Base-by-base conservation (phyloP, 2,888 invertebrate species). In the Therioaphis trifolii region DNA sequence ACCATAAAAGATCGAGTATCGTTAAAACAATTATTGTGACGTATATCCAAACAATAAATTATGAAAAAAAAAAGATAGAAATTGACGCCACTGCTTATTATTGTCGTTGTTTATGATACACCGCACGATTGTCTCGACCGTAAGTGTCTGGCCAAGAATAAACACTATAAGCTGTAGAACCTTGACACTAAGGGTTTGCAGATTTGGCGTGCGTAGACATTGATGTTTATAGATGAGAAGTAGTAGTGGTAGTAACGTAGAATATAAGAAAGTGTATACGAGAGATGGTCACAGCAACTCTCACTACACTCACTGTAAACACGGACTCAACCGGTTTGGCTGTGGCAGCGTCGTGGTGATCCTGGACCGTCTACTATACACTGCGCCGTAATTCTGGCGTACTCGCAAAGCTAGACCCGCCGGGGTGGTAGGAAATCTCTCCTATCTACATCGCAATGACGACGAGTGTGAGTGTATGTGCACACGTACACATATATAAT, bases 401-500 rank as follows among this genome's bases (percentile, higher is more conserved):
- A 35, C 35, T 15, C 35, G 78, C 52, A 27, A 78, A 76, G 29
- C 63, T 29, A 46, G 61, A 68, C 78, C 68, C 52, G 78, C 78
- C 68, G 78, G 78, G 78, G 78, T 78, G 40, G 68, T 52, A 77
- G 78, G 78, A 78, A 68, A 78, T 78, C 68, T 78, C 78, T 78
- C 78, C 52, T 52, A 68, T 46, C 4, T 11, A 18, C 40, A 49
- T 49, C 49, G 63, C 77, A 21, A 46, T n/a, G n/a, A 61, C 46
- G 12, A 61, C 27, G 43, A 15, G 1, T 14, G 63, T 63, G 58
- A n/a, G 63, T 49, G 61, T n/a, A 43, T n/a, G 46, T 46, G 46
- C 5, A 55, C 11, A 4, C n/a, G 3, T 35, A 35, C 7, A 12
- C 61, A n/a, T 9, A 21, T 63, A 66, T 77, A 77, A 77, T 77